Percentiles rank a stretch among this genome's conserved stretches.
Conservation (phyloP, 2,797 vertebrate genomes). For the Labeo calbasu region DNA sequence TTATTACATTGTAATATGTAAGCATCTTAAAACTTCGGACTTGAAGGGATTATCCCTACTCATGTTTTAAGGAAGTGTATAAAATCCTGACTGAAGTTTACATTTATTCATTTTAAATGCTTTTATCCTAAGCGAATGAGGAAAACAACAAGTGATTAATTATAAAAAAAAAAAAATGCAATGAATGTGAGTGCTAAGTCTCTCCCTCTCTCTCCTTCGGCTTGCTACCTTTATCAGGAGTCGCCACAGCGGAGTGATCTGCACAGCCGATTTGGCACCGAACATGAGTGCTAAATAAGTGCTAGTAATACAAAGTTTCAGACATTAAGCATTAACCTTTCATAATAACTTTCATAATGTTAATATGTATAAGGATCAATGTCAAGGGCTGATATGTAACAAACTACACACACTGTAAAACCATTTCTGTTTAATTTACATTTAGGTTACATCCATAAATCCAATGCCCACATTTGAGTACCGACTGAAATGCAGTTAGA, state of each 20-base stretch:
- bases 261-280: neutral
- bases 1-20: neutral
- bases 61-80: neutral
- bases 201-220: too few species aligned
- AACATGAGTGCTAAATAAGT: neutral
- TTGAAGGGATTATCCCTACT: neutral
- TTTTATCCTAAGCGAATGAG: neutral
- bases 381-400: neutral
- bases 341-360: neutral
- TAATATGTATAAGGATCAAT: neutral
- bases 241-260: too few species aligned
- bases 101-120: neutral
- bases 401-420: conserved; percentile 41
- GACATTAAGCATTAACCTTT: neutral
- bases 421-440: conserved; percentile 59
- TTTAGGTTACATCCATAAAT: conserved; percentile 48
- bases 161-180: neutral
- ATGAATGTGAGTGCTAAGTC: neutral
- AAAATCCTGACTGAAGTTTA: neutral
- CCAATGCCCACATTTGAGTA: conserved; percentile 37
- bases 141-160: neutral
- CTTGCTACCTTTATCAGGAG: too few species aligned
- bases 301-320: neutral
- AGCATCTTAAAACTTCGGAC: neutral
- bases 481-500: conserved; percentile 28